Evolutionary conservation across 2,797 vertebrate species (phyloP).

Genomic region (Galaxias olidus): DNA sequence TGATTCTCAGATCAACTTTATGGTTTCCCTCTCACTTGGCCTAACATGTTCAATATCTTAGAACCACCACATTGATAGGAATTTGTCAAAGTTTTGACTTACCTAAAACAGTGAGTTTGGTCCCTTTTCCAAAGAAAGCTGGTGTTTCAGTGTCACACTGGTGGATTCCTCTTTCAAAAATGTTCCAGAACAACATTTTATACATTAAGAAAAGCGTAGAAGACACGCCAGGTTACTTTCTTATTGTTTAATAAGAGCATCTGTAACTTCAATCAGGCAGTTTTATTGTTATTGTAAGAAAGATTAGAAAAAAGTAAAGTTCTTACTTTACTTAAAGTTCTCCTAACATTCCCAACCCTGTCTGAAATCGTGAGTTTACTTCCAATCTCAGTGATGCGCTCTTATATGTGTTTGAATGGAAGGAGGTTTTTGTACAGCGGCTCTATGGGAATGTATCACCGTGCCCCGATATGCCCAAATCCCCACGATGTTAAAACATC

Average conservation of each 20-base stretch:
- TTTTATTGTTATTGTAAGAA: neutral
- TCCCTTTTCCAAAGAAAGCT: slow-evolving; percentile 62
- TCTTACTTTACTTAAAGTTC: neutral
- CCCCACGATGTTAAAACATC: slow-evolving; percentile 84
- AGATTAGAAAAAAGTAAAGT: too few species aligned
- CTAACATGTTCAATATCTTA: neutral
- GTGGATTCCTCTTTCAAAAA: slow-evolving; percentile 50
- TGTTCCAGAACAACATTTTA: neutral
- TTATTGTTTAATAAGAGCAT: slow-evolving; percentile 1
- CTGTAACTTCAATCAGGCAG: too few species aligned
- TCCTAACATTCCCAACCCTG: neutral
- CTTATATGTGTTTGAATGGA: slow-evolving; percentile 29
- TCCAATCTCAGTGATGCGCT: neutral
- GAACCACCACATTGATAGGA: neutral
- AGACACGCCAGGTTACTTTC: neutral
- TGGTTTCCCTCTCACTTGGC: slow-evolving; percentile 1
- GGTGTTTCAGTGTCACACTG: slow-evolving; percentile 59
- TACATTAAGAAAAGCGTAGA: neutral
- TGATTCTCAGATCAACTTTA: slow-evolving; percentile 49
- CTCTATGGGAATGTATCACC: slow-evolving; percentile 75
- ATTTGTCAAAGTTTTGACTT: slow-evolving; percentile 33
- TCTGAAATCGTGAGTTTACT: neutral
- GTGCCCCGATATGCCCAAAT: slow-evolving; percentile 88
- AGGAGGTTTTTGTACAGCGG: slow-evolving; percentile 88
- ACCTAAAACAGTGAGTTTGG: slow-evolving; percentile 65